Percentiles rank a stretch among this genome's conserved stretches.
phyloP scores from a whole-genome alignment of 2,113 vertebrate genomes.

The Larimichthys crocea region DNA sequence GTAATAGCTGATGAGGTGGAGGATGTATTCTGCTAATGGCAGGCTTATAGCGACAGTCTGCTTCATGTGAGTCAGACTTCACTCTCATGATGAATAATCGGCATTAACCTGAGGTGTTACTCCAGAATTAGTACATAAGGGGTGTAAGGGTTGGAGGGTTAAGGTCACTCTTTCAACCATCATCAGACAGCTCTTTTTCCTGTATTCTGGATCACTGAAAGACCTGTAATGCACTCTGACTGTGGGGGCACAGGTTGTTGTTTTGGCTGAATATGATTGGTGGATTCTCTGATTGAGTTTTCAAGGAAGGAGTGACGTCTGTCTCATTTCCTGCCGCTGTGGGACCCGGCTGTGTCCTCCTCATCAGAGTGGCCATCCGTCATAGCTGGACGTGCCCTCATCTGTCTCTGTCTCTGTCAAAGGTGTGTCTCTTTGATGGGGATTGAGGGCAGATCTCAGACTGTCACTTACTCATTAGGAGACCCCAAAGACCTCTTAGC shows the following conservation, averaged over 20 bases:
- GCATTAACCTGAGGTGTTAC: conserved; percentile 51
- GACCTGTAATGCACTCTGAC: conserved; percentile 35
- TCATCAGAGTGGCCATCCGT: conserved; percentile 59
- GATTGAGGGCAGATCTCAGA: conserved; percentile 24
- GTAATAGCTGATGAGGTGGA: too few relatives aligned
- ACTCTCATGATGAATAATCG: conserved; percentile 61
- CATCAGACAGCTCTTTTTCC: conserved; percentile 14
- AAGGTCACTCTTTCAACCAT: conserved; percentile 47
- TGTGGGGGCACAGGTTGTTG: background rate
- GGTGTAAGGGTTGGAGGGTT: conserved; percentile 31
- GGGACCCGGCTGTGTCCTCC: conserved; percentile 36
- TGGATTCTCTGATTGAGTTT: conserved; percentile 43
- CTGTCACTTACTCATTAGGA: conserved; percentile 38
- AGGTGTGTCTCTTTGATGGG: conserved; percentile 11
- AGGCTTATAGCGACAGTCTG: too few relatives aligned
- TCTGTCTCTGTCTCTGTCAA: conserved; percentile 50
- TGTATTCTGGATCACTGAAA: conserved; percentile 30
- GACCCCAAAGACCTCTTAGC: conserved; percentile 15
- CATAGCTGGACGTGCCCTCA: conserved; percentile 19
- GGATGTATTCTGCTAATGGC: too few relatives aligned
- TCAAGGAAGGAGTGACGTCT: conserved; percentile 40
- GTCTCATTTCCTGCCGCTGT: conserved; percentile 62
- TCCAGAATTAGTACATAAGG: conserved; percentile 60
- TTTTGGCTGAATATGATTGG: conserved; percentile 35
- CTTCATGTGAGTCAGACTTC: too few relatives aligned